Evolutionary conservation across 2,113 vertebrate species (phyloP), one percentile per base, ranked within the genome.

Genomic region (Poeciliopsis turrubarensis): DNA sequence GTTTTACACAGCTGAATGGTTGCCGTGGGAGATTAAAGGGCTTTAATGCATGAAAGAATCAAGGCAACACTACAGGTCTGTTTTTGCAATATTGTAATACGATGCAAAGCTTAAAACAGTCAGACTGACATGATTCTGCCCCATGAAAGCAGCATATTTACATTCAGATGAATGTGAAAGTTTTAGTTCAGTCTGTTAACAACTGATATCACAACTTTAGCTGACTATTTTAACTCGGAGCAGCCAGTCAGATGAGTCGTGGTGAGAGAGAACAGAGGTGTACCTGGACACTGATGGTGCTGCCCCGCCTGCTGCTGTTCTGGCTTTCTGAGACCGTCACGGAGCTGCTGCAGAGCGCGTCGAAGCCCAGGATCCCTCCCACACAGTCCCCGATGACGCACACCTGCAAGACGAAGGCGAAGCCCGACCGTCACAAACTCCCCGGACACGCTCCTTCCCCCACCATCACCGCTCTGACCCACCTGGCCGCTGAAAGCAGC

Each of bases 381-480:
- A 99, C 97, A 27, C 97, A 98, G 94, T 99, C 98, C 11, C 98
- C 98, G 0, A 99, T 97, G 57, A 99, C 93, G 82, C 97, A 99
- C 74, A 99, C 97, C 98, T 99, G 93, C 51, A 37, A 54, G 68
- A 1, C 47, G 22, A 60, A 7, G 37, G n/a, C 4, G 70, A 22
- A 60, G 44, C 54, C 54, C 12, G 77, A n/a, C 32, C 26, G 65
- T 22, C 70, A 70, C 66, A 30, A 75, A 83, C 30, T 25, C 19
- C 61, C 25, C 64, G 4, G 7, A 32, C 60, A n/a, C 4, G 14
- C 13, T 39, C 32, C 11, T 3, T 12, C 17, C 41, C 9, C 61
- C n/a, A 57, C 72, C 6, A 11, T 15, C 25, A 60, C 22, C 22
- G 34, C 5, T 37, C 34, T 3, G 34, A 87, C 96, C 91, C 60